Percentiles rank a stretch among this genome's conserved stretches.
Evolutionary conservation across 2,113 vertebrate species (phyloP).

Genomic region (Ciconia stormi): DNA sequence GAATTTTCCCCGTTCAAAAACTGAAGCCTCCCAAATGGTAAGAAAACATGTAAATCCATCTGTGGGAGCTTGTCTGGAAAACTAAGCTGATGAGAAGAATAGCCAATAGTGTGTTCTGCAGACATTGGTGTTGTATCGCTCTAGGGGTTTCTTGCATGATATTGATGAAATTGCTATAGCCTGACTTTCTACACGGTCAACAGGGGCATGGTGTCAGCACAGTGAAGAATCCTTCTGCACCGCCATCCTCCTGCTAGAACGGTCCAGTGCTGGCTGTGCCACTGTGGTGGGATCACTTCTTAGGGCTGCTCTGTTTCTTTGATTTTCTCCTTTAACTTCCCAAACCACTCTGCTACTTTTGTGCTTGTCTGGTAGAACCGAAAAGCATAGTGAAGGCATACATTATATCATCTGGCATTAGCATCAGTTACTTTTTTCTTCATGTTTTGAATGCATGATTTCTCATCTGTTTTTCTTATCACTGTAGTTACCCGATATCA

Average conservation of each 20-base stretch:
- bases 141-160: background rate
- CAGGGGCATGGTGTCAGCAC: background rate
- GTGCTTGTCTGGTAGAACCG: background rate
- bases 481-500: background rate
- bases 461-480: background rate
- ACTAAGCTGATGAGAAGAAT: background rate
- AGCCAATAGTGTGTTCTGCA: background rate
- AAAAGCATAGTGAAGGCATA: background rate
- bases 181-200: background rate
- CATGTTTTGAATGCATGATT: background rate
- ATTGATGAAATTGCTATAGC: background rate
- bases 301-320: background rate
- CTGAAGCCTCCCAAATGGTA: background rate
- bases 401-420: background rate
- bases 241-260: background rate
- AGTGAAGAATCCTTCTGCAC: background rate
- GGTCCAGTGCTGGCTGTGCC: fast-evolving
- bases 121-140: background rate
- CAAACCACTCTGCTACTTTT: background rate
- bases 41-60: background rate
- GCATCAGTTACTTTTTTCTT: background rate
- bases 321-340: background rate
- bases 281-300: background rate
- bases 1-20: background rate
- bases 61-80: background rate